phyloP scores from a whole-genome alignment of 1,140 invertebrate species.

The Ephestia elutella region DNA sequence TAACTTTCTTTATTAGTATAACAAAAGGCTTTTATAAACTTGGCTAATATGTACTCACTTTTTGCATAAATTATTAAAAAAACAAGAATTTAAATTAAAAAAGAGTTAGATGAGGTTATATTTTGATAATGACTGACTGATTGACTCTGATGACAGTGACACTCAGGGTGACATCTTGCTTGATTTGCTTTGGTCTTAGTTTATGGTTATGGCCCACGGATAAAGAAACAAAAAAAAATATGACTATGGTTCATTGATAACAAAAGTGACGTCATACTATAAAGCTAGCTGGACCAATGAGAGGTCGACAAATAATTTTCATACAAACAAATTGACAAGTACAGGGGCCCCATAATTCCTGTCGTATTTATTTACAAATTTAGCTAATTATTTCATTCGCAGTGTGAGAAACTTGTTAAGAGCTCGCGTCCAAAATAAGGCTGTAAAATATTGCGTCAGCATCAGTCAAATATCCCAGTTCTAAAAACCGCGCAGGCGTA shows the following conservation, averaged over 20 bases:
- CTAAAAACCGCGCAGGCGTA: background rate
- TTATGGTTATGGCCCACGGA: no score
- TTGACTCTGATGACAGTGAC: no score
- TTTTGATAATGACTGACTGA: no score
- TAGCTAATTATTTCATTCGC: background rate
- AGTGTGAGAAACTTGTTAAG: background rate
- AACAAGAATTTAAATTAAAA: no score
- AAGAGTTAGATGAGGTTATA: no score
- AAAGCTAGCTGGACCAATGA: constrained; percentile 49
- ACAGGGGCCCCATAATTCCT: constrained; percentile 32
- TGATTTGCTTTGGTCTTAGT: no score
- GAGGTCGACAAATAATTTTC: constrained; percentile 57
- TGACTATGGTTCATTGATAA: background rate
- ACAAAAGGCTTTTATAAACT: background rate
- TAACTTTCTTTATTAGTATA: background rate
- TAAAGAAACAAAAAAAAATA: no score
- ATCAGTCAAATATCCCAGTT: background rate
- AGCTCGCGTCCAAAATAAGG: background rate
- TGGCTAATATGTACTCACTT: no score
- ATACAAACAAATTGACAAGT: constrained; percentile 63
- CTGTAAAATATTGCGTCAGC: constrained; percentile 29
- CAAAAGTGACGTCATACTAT: constrained; percentile 18
- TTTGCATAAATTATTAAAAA: no score
- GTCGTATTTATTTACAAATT: constrained; percentile 65
- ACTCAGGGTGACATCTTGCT: no score